Evolutionary conservation across 2,888 invertebrate genomes (phyloP).

Genomic region (Ormyrus thymus): DNA sequence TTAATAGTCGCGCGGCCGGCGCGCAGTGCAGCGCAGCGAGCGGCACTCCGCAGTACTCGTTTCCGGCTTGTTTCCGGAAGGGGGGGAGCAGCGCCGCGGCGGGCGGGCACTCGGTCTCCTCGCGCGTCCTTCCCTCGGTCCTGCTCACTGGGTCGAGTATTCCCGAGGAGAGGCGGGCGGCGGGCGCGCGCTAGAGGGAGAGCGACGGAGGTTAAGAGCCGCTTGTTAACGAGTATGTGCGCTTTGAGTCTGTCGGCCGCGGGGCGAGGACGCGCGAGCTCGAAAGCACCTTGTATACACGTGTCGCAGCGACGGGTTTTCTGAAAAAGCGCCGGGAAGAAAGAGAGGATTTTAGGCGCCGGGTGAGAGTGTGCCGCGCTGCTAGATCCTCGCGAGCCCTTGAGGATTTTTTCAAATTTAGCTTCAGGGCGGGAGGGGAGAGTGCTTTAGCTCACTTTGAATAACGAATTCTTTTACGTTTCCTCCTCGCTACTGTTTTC

Average conservation of each 20-base stretch:
- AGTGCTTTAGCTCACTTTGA: neutral
- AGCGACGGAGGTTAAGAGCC: slow-evolving; percentile 50
- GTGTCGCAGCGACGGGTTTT: neutral
- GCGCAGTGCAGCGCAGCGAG: neutral
- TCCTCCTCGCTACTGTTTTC: slow-evolving; percentile 3
- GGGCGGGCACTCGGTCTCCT: too few relatives aligned
- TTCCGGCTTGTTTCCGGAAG: slow-evolving; percentile 48
- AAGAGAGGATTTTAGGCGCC: too few relatives aligned
- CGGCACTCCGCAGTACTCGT: slow-evolving; percentile 30
- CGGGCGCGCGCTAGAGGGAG: neutral
- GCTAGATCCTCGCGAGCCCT: too few relatives aligned
- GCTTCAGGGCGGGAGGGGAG: neutral
- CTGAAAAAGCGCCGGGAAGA: neutral
- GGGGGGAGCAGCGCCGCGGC: neutral
- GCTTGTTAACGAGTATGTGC: slow-evolving; percentile 54
- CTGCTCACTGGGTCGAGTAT: slow-evolving; percentile 64
- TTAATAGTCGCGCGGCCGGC: slow-evolving; percentile 37
- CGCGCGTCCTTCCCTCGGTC: slow-evolving; percentile 13
- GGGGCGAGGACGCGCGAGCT: neutral
- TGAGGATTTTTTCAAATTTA: too few relatives aligned
- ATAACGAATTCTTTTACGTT: neutral
- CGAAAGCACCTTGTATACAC: neutral
- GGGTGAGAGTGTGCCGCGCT: too few relatives aligned
- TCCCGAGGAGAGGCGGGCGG: slow-evolving; percentile 32
- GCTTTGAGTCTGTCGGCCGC: neutral